Evolutionary conservation across 2,797 vertebrate genomes (phyloP).

Genomic region (Coregonus sp.): DNA sequence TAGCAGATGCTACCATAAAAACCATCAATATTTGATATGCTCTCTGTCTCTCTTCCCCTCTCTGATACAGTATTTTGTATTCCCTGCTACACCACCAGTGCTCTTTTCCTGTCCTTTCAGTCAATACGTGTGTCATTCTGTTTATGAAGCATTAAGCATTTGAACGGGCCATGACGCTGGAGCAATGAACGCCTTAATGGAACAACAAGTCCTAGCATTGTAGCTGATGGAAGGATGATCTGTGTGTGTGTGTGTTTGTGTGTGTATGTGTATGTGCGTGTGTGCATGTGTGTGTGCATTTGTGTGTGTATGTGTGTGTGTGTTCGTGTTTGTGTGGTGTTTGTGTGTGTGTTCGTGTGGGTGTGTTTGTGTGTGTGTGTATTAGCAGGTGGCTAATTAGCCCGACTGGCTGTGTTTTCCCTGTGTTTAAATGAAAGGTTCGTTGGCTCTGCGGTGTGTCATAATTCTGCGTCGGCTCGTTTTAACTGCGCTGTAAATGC

Average conservation of each 20-base stretch:
- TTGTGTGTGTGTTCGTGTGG: not conserved
- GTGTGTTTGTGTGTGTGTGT: not conserved
- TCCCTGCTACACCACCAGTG: conserved; percentile 38
- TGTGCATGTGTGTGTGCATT: not conserved
- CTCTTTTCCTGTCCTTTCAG: conserved; percentile 38
- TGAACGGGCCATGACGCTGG: conserved; percentile 28
- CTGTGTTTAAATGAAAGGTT: conserved; percentile 15
- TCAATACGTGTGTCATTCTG: conserved; percentile 36
- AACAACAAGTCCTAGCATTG: conserved; percentile 50
- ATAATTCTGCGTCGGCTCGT: conserved; percentile 42
- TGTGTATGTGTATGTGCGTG: not conserved
- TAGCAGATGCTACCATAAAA: conserved; percentile 74
- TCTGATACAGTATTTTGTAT: conserved; percentile 62
- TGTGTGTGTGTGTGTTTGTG: not conserved
- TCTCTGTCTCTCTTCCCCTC: conserved; percentile 20
- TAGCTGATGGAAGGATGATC: conserved; percentile 42
- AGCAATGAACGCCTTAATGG: conserved; percentile 37
- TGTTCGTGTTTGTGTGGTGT: not conserved
- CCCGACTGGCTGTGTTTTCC: conserved; percentile 11
- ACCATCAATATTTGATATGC: conserved; percentile 74
- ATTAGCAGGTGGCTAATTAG: conserved; percentile 66
- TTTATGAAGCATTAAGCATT: conserved; percentile 42
- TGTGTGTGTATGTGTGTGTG: not conserved
- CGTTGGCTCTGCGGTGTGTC: conserved; percentile 35
- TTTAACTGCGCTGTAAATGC: conserved; percentile 40